Evolutionary conservation across 2,797 vertebrate genomes (phyloP).

Genomic region (Echiichthys vipera): DNA sequence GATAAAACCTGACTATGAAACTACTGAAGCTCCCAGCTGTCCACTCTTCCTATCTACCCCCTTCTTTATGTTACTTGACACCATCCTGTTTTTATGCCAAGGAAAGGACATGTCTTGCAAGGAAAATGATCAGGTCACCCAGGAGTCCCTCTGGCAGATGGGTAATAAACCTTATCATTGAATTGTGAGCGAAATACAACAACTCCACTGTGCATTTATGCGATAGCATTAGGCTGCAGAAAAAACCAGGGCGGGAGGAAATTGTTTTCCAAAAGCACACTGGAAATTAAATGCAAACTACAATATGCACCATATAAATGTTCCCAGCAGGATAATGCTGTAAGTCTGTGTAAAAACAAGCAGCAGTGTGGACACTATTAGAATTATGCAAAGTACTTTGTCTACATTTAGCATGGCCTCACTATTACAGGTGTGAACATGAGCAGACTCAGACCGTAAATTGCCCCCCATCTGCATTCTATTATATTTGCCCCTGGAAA

Average conservation of each 20-base stretch:
- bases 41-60: constrained; percentile 28
- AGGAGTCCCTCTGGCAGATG: constrained; percentile 45
- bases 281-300: constrained; percentile 23
- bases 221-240: constrained; percentile 7
- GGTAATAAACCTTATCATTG: constrained; percentile 68
- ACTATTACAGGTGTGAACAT: constrained; percentile 18
- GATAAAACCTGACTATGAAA: constrained; percentile 54
- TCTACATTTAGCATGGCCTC: constrained; percentile 7
- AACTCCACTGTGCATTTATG: constrained; percentile 8
- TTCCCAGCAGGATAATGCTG: neutral
- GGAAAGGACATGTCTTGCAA: constrained; percentile 58
- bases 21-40: constrained; percentile 74
- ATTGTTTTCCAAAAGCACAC: constrained; percentile 14
- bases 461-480: constrained; percentile 1
- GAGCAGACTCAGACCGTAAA: neutral
- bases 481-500: constrained; percentile 1
- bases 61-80: constrained; percentile 31
- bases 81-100: constrained; percentile 41
- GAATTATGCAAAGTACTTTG: neutral
- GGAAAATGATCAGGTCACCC: constrained; percentile 54
- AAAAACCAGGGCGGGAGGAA: neutral
- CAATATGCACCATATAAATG: neutral
- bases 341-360: constrained; percentile 15
- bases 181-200: constrained; percentile 64
- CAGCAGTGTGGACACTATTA: constrained; percentile 2